Evolutionary conservation across 2,113 vertebrate species (phyloP).

Genomic region (Zeus faber): DNA sequence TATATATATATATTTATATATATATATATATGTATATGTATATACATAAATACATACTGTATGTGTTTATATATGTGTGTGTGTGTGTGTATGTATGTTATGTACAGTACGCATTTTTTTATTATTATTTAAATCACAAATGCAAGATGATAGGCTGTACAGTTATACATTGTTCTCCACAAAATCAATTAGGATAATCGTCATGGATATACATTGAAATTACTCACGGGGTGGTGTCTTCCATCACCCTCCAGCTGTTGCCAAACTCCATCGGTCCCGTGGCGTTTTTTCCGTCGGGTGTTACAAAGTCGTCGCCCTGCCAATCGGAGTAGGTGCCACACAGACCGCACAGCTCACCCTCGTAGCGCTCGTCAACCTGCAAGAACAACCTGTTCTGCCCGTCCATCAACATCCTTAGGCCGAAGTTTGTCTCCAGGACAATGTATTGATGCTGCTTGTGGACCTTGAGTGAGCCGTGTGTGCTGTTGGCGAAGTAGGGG

Average conservation of each 20-base stretch:
- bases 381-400: slow-evolving; percentile 70
- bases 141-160: too few species aligned
- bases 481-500: slow-evolving; percentile 40
- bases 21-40: too few species aligned
- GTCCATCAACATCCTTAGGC: slow-evolving; percentile 70
- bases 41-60: too few species aligned
- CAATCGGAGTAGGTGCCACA: slow-evolving; percentile 75
- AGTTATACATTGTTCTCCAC: too few species aligned
- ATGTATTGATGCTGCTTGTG: slow-evolving; percentile 41
- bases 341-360: slow-evolving; percentile 71
- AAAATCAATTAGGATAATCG: background rate
- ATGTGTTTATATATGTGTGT: too few species aligned
- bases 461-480: slow-evolving; percentile 50
- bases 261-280: slow-evolving; percentile 64
- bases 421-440: slow-evolving; percentile 66
- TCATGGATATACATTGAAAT: background rate
- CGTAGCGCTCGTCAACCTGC: slow-evolving; percentile 73
- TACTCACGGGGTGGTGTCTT: slow-evolving; percentile 61
- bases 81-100: too few species aligned
- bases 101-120: too few species aligned
- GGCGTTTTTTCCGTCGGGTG: slow-evolving; percentile 57
- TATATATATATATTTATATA: too few species aligned
- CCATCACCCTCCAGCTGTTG: slow-evolving; percentile 70
- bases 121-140: too few species aligned
- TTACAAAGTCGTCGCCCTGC: slow-evolving; percentile 72